Evolutionary conservation across 2,888 invertebrate genomes (phyloP), one percentile per base, ranked within the genome.

Genomic region (Plebejus argus): DNA sequence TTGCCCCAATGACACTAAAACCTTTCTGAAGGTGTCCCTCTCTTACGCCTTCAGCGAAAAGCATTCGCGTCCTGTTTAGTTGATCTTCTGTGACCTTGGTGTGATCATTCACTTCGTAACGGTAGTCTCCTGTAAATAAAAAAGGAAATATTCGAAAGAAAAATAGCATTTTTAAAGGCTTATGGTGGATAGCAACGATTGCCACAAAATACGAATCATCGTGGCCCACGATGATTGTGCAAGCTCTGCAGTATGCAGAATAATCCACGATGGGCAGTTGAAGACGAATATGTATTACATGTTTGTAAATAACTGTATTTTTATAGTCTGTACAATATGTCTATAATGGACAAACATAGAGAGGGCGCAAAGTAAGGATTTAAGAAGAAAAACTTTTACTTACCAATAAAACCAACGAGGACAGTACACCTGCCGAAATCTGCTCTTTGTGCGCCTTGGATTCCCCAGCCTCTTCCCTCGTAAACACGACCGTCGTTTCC

Each of bases 401-500:
- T 49, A 53, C 74, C 74, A 53, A 74, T 18, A 53, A 74, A 74
- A 18, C 45, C 74, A 28, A 74, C 3, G 18, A 74, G 74, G 3
- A 74, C 15, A 3, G 74, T 74, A n/a, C 76, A 76, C 7, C 76
- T 49, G 28, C 70, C 53, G 70, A 70, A 70, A n/a, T 76, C 76
- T 2, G 35, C 49, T 70, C 76, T 76, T 20, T 70, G 70, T 3
- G 76, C 70, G 12, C 70, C 70, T 53, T 70, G 70, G 12, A 70
- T 70, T n/a, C 76, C 76, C 76, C 76, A 76, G 56, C 76, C 76
- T 7, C 76, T 20, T 6, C 70, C 76, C 4, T 76, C 76, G 33
- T 76, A 76, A 2, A 76, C 70, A n/a, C 76, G 76, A 12, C 76
- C 76, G 15, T 76, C 76, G n/a, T 76, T 76, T 12, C 76, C 76